Evolutionary conservation across 1,140 invertebrate species (phyloP), one percentile per base, ranked within the genome.

Genomic region (Trinorchestia longiramus): DNA sequence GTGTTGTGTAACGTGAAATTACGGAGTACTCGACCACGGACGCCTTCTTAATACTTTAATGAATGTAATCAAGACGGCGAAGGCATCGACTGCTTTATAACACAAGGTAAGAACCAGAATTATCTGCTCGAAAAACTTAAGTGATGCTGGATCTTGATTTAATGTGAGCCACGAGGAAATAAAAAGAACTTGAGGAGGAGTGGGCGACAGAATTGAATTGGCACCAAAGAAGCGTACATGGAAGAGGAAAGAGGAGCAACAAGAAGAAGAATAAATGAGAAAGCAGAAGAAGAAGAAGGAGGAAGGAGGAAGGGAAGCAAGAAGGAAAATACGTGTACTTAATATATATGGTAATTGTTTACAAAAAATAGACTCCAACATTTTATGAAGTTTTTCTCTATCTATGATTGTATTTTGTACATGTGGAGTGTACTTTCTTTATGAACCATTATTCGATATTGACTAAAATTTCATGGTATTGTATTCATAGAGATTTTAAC

Each of bases 11-110:
- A 94, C 92, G 92, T 94, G 3, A 94, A 94, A 94, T 94, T 94
- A 47, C 92, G 11, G 92, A 94, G 92, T 94, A 94, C 92, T 94
- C 44, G 43, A n/a, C 43, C 92, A 45, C 43, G 92, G 44, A 43
- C 92, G 44, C 92, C 92, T 94, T 94, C 92, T 94, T 94, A 43
- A 94, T 94, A n/a, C 92, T 94, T 47, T 94, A 94, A 94, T 94
- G 43, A 94, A 94, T 44, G 92, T 94, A 94, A 94, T 94, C 92
- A 94, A 45, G 92, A 11, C 43, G 40, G 92, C 43, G 92, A 94
- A 94, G 43, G 92, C 92, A 94, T 94, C 92, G 92, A 42, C 40
- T 47, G 44, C 43, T 94, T 94, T 94, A 94, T 94, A 94, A 94
- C 92, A 45, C 44, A 0, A 45, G 41, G 44, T n/a, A 94, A 94